A percentile compares a stretch with the other conserved stretches of the same genome.
phyloP scores from a whole-genome alignment of 2,888 invertebrate species.

The Aleiodes testaceus region DNA sequence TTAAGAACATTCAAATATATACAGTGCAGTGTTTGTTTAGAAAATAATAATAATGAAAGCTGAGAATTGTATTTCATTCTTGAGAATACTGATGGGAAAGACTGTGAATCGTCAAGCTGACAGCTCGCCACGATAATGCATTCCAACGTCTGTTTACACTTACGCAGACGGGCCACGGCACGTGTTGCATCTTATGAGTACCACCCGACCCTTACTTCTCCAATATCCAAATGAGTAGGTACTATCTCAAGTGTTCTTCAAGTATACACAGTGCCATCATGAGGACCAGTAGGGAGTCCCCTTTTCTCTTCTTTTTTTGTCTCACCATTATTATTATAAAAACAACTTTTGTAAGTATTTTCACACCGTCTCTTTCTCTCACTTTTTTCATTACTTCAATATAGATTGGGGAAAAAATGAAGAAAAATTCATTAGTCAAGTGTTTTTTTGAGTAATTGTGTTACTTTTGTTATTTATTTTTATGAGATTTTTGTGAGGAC shows the following conservation, averaged over 20 bases:
- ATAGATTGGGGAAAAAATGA: not conserved
- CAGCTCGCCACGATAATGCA: constrained; percentile 52
- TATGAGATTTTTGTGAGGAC: no score
- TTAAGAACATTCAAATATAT: not conserved
- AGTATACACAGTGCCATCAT: constrained; percentile 23
- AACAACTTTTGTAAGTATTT: constrained; percentile 24
- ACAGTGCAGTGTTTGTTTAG: not conserved
- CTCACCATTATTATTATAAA: constrained; percentile 22
- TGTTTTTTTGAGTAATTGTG: no score
- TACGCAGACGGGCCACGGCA: constrained; percentile 43
- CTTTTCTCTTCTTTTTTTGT: constrained; percentile 1
- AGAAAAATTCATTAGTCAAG: not conserved
- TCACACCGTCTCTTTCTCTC: constrained; percentile 5
- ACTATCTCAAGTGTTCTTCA: constrained; percentile 9
- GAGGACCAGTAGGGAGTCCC: constrained; percentile 28
- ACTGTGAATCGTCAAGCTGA: constrained; percentile 48
- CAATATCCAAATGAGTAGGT: constrained; percentile 2
- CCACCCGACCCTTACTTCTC: not conserved
- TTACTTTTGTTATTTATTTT: not conserved
- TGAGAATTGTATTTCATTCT: constrained; percentile 10
- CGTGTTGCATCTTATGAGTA: constrained; percentile 49
- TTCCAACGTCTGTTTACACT: constrained; percentile 52
- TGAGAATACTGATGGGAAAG: constrained; percentile 15
- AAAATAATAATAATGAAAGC: not conserved
- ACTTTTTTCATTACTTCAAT: no score